Evolutionary conservation across 2,888 invertebrate genomes (phyloP), one percentile per base, ranked within the genome.

Genomic region (Poecilobothrus nobilitatus): DNA sequence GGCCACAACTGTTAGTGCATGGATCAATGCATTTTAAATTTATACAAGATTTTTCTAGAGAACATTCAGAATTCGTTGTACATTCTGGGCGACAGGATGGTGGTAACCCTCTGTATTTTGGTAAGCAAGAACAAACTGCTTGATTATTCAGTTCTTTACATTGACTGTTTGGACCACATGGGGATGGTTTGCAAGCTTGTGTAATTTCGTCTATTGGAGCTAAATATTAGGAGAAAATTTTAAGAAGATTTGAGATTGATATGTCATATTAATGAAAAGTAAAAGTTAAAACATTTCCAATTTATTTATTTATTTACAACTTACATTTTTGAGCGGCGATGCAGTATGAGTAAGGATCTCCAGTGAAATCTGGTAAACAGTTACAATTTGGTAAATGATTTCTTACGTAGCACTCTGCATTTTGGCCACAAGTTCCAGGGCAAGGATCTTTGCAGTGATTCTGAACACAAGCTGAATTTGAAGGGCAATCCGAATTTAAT

Each of bases 391-490:
- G 88, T 74, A 91, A 77, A 81, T 91, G 89, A 76, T 89, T 89
- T 6, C 89, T 83, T 9, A 89, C 89, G 79, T 87, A 87, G 77
- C 92, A 92, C 66, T 85, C 78, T 6, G 91, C 89, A 75, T 90
- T 89, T 70, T 87, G 84, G 3, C 90, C 91, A 77, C 92, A 92
- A 20, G 88, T 87, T 72, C 91, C 91, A 8, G 89, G 89, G 75
- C 92, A 92, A 21, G 92, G 91, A 82, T 92, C 89, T 76, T 84
- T 83, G 78, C 93, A 93, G 80, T 90, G 91, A 72, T 89, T 88
- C 73, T 87, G 86, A 5, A 88, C 83, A 76, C 92, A 92, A 72
- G 90, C 89, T 78, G 86, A 86, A 73, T 87, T 86, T 67, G 84
- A 83, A n/a, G 88, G 81, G 79, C 93, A 92, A 82, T 92, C 91